Percentiles rank a stretch among this genome's conserved stretches.
Conservation (phyloP, 2,888 invertebrate genomes). For the Zeuzera pyrina region DNA sequence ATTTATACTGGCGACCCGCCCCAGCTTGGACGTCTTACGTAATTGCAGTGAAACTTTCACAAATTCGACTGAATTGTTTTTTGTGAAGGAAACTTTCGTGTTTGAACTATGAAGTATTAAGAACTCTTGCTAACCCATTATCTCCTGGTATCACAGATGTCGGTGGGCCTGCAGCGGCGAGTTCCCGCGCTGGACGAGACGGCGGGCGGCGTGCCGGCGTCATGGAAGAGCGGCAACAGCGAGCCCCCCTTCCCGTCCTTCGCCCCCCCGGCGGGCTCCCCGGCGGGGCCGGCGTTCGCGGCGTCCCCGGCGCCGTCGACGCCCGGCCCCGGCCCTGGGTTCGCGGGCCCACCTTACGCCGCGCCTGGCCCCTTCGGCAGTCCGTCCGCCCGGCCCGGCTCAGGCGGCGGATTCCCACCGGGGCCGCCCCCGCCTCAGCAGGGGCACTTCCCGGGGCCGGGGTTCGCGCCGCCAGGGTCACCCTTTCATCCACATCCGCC, state of each 20-base stretch:
- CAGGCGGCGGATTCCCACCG: slow-evolving; percentile 88
- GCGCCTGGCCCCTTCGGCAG: slow-evolving; percentile 77
- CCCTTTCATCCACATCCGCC: slow-evolving; percentile 89
- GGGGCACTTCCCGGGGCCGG: slow-evolving; percentile 81
- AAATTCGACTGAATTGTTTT: too few species aligned
- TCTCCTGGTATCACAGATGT: slow-evolving; percentile 44
- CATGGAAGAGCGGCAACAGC: slow-evolving; percentile 80
- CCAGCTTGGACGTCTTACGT: too few species aligned
- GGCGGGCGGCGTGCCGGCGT: slow-evolving; percentile 62
- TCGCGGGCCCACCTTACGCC: slow-evolving; percentile 77
- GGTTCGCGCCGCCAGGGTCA: slow-evolving; percentile 82
- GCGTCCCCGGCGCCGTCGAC: slow-evolving; percentile 79
- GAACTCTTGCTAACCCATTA: slow-evolving; percentile 1
- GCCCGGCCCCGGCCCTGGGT: slow-evolving; percentile 83
- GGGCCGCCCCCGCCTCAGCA: slow-evolving; percentile 76
- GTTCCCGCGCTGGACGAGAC: slow-evolving; percentile 69
- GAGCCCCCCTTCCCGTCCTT: slow-evolving; percentile 80
- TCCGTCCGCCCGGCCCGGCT: slow-evolving; percentile 81
- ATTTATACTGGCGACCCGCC: too few species aligned
- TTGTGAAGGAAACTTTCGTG: not conserved
- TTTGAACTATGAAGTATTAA: not conserved
- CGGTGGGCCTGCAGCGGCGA: slow-evolving; percentile 89
- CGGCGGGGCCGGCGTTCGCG: slow-evolving; percentile 79
- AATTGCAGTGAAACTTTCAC: too few species aligned
- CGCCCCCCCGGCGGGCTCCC: slow-evolving; percentile 87